Base-by-base conservation (phyloP, 2,888 invertebrate genomes). In the Fragum sueziense region DNA sequence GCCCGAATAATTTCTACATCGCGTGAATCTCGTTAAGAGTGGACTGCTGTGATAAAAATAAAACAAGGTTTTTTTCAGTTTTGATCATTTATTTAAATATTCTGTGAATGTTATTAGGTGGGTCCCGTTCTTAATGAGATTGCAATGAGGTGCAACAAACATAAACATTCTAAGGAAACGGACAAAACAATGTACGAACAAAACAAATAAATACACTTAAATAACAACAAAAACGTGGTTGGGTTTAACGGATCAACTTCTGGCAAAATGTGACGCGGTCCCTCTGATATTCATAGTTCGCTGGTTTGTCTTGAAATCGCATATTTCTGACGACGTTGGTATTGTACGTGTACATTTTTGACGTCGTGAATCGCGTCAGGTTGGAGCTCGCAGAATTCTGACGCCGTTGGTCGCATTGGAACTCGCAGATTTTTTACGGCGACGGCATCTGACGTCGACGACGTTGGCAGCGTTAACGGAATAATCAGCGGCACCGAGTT, bases 101-200 rank as follows among this genome's bases (percentile, higher is more conserved):
- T 65, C 41, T n/a, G 17, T 20, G 27, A 41, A 65, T 65, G 65
- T 61, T 61, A 70, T 70, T 33, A 74, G 29, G 69, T 70, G 75
- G 75, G 75, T 75, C 75, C 75, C 75, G 61, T 70, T 52, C 41
- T 57, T 34, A 65, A 65, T 65, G 37, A 41, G 22, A 25, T 37
- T 41, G 25, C 9, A 41, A 41, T 65, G 65, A 41, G 20, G 41
- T 34, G 61, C 31, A 61, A 52, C 27, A 59, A 59, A 33, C 37
- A 37, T 25, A 70, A 67, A 70, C 54, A 70, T 27, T 17, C 27
- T 22, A 57, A 37, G 20, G 52, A 70, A 70, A 70, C 70, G 70
- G 70, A 54, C 70, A 54, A 7, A 68, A 51, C 14, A 68, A 47
- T 29, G 29, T 41, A 68, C 47, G 41, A 47, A 68, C 61, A 41